Conservation (phyloP, 1,140 invertebrate species). For the Druon quercuslanigerum region DNA sequence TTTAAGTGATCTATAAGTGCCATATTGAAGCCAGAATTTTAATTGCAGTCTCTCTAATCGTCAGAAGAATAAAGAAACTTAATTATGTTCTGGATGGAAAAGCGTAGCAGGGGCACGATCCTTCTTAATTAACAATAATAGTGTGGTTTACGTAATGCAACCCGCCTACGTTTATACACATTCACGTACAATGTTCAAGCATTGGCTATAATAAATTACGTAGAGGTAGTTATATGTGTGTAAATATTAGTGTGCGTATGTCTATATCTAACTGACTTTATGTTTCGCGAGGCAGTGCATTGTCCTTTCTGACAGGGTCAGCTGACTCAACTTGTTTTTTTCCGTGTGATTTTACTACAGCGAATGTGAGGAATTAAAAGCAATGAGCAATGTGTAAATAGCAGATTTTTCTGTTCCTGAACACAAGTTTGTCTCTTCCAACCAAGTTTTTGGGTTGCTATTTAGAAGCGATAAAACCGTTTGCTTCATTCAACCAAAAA, state of each 20-base stretch:
- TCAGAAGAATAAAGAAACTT: slow-evolving; percentile 14
- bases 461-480: too few species aligned
- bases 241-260: slow-evolving; percentile 36
- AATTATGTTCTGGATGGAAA: slow-evolving; percentile 40
- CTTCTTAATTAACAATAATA: slow-evolving; percentile 59
- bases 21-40: neutral
- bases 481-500: too few species aligned
- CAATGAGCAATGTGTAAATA: neutral
- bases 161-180: slow-evolving; percentile 53
- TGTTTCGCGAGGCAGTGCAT: slow-evolving; percentile 55
- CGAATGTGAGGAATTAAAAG: neutral
- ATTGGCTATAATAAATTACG: slow-evolving; percentile 31
- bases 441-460: too few species aligned
- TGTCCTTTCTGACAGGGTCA: slow-evolving; percentile 53
- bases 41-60: neutral
- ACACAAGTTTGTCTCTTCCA: neutral
- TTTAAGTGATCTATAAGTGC: too few species aligned
- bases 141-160: slow-evolving; percentile 53
- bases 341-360: slow-evolving; percentile 3
- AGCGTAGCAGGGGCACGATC: slow-evolving; percentile 56
- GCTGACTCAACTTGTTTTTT: slow-evolving; percentile 37
- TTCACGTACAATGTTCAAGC: slow-evolving; percentile 40
- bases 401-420: neutral
- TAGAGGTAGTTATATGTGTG: neutral
- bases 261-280: slow-evolving; percentile 51